Base-by-base conservation (phyloP, 2,888 invertebrate genomes). In the Octonoba sinensis region DNA sequence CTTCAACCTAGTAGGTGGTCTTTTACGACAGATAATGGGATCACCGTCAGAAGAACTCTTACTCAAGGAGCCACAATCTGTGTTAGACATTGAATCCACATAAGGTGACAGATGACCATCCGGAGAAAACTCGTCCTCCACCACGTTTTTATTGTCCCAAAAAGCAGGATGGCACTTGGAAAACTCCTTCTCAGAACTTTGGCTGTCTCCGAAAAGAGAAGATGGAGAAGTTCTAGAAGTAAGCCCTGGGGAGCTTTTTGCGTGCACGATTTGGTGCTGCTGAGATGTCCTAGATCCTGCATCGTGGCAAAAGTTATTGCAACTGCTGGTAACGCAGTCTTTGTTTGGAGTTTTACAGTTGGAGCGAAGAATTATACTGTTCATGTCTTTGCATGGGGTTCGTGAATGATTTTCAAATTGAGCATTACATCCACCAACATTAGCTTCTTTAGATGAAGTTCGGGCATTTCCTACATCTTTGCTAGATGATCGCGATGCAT, bases 1-100 rank as follows among this genome's bases (percentile, higher is more conserved):
- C 77, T 90, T 89, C 86, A 90, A 84, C 78, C 88, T 87, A 0
- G 87, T 87, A 8, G 87, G 87, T 4, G 86, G 86, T 67, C 86
- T 83, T 69, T 86, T 86, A 13, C 87, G 83, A 60, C 85, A 85
- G 59, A 86, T 86, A 12, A 85, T 72, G 18, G 85, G 84, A 64
- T 85, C 85, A 85, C 87, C 87, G 83, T 88, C 88, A 0, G 87
- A 88, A 51, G 87, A 87, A 79, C 87, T 88, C 84, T 88, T 86
- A 59, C 87, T 87, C 6, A 88, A 85, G 13, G 88, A 88, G 27
- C 87, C 87, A 74, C 87, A 87, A 83, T 87, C 87, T 6, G 87
- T 86, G 24, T 74, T 75, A 8, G 83, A 78, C 65, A 75, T 69
- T 12, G 77, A 74, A 71, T 78, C 82, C 57, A 69, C 65, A 22